Base-by-base conservation (phyloP, 2,888 invertebrate genomes). In the Listrodromus nycthemerus region DNA sequence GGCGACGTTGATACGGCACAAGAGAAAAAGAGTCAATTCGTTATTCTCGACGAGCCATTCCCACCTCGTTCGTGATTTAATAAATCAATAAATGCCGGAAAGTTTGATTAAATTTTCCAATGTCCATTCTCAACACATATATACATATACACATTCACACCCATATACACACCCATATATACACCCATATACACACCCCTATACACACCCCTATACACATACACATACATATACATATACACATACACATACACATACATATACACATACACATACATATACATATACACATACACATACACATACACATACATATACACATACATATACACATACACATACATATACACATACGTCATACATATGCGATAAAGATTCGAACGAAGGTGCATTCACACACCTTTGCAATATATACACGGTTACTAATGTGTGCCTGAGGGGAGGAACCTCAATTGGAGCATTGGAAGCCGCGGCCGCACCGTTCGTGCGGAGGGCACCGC, bases 101-200 rank as follows among this genome's bases (percentile, higher is more conserved):
- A 80, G 77, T 84, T 84, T 78, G 84, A 84, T 84, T 84, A 81
- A 84, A 84, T 84, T 84, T 74, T 74, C 84, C 77, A 78, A 80
- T 84, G 74, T 83, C 69, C 80, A 75, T 84, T 33, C 65, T 48
- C 63, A 74, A 37, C 37, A 52, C 24, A 48, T 21, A 30, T 50
- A 33, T 33, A 52, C 24, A 48, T 19, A 30, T 33, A 33, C 63
- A n/a, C 21, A 1, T 30, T 13, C n/a, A 24, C 48, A n/a, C 58
- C 37, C 16, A 41, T 70, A 52, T 70, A 21, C 8, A 8, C 24
- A 55, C 5, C n/a, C n/a, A 50, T 50, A 50, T 50, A 50, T 6
- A n/a, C 19, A 33, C 8, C 41, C 24, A 48, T 19, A 30, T 33
- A 33, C 63, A n/a, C n/a, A n/a, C n/a, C n/a, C n/a, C n/a, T 33